Evolutionary conservation across 2,888 invertebrate genomes (phyloP).

Genomic region (Caenorhabditis sp.): DNA sequence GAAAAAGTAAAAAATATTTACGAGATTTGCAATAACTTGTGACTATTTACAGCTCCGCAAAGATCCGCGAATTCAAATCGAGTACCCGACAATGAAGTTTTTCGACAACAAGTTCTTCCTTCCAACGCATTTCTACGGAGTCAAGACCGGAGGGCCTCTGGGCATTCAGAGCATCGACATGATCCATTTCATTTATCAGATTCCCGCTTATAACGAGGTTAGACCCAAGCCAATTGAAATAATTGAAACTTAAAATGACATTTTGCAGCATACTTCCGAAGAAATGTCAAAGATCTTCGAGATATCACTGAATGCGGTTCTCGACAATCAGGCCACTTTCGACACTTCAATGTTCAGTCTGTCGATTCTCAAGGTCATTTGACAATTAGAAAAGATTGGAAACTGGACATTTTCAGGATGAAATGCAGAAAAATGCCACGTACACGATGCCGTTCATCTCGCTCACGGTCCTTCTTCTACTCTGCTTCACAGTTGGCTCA

Average conservation of each 20-base stretch:
- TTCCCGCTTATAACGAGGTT: conserved; percentile 71
- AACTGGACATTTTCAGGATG: conserved; percentile 61
- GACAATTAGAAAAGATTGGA: no score
- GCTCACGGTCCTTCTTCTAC: conserved; percentile 73
- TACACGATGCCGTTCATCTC: conserved; percentile 78
- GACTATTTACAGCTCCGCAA: conserved; percentile 68
- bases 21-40: background rate
- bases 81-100: conserved; percentile 78
- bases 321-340: conserved; percentile 61
- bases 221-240: background rate
- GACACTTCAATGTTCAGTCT: conserved; percentile 70
- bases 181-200: conserved; percentile 75
- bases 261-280: conserved; percentile 73
- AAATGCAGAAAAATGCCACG: conserved; percentile 78
- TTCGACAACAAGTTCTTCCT: conserved; percentile 78
- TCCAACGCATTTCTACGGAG: conserved; percentile 78
- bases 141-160: conserved; percentile 62
- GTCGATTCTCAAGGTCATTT: conserved; percentile 74
- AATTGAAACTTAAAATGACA: background rate
- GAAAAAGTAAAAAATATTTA: conserved; percentile 71
- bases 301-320: conserved; percentile 61
- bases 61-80: conserved; percentile 72
- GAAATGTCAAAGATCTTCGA: conserved; percentile 73
- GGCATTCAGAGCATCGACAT: conserved; percentile 71
- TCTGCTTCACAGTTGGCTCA: conserved; percentile 77